A percentile compares a stretch with the other conserved stretches of the same genome.
These are phyloP conservation scores for Tachycineta bicolor DNA, from an alignment of 2,113 vertebrate genomes.

Conservation along the genomic window DNA sequence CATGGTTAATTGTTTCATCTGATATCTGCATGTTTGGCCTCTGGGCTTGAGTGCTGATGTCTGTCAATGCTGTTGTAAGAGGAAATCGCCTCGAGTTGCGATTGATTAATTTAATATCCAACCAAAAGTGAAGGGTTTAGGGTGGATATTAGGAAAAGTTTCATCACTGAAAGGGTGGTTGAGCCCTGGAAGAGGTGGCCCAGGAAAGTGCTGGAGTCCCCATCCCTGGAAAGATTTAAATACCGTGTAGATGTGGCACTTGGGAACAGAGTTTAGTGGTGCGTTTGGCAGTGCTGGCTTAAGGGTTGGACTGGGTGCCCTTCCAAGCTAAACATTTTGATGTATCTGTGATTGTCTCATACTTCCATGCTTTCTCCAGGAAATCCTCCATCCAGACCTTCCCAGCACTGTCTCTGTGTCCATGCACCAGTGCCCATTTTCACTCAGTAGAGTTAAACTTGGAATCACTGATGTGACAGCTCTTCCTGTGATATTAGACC, in stretches of 20 bases:
- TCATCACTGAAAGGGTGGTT: background rate
- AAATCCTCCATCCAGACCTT: background rate
- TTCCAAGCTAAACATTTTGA: background rate
- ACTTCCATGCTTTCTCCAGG: background rate
- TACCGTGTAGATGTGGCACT: accelerated
- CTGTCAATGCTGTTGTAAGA: background rate
- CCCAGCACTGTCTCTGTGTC: background rate
- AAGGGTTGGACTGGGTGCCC: background rate
- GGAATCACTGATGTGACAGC: background rate
- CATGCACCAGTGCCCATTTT: background rate
- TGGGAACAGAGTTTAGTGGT: background rate
- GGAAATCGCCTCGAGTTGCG: accelerated
- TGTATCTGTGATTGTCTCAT: background rate
- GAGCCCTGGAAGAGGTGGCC: too few species aligned
- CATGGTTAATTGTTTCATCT: background rate
- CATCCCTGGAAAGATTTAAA: background rate
- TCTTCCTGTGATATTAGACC: background rate
- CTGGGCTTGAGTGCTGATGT: background rate
- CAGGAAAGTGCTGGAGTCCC: background rate
- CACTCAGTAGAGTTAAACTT: background rate
- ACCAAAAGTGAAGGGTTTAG: background rate
- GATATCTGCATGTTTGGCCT: too few species aligned
- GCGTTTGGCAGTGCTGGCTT: background rate
- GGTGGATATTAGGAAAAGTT: background rate
- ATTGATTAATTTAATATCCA: background rate